Percentiles rank a stretch among this genome's conserved stretches.
These are phyloP conservation scores for Biston betularia DNA, from an alignment of 2,888 invertebrate species.

Conservation along the genomic window DNA sequence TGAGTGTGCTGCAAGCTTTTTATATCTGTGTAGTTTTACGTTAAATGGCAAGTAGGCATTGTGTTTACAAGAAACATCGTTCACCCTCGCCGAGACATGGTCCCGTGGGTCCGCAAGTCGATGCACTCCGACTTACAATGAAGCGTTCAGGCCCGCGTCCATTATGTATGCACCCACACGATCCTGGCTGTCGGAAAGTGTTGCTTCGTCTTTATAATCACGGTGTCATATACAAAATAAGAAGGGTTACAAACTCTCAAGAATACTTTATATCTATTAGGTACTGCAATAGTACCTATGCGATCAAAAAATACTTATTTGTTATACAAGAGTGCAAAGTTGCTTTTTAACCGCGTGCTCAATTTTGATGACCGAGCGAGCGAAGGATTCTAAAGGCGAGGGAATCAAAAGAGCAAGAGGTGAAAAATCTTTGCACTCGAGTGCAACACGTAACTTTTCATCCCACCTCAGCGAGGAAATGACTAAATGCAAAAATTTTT, in stretches of 20 bases:
- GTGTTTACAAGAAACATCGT: constrained; percentile 12
- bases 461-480: too few relatives aligned
- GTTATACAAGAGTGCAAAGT: too few relatives aligned
- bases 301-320: neutral
- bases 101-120: constrained; percentile 45
- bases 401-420: too few relatives aligned
- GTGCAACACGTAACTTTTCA: too few relatives aligned
- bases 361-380: too few relatives aligned
- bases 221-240: constrained; percentile 2
- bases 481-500: too few relatives aligned
- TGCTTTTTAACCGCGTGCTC: too few relatives aligned
- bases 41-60: neutral
- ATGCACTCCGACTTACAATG: constrained; percentile 59
- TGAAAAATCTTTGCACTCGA: too few relatives aligned
- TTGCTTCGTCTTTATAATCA: constrained; percentile 27
- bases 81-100: constrained; percentile 34
- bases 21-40: neutral
- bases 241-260: neutral
- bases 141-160: constrained; percentile 53
- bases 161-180: constrained; percentile 38
- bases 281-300: neutral
- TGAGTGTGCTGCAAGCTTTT: neutral
- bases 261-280: too few relatives aligned
- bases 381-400: too few relatives aligned
- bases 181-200: constrained; percentile 31